Conservation (phyloP, 92 coral and sea anemone species). For the Metridium senile region DNA sequence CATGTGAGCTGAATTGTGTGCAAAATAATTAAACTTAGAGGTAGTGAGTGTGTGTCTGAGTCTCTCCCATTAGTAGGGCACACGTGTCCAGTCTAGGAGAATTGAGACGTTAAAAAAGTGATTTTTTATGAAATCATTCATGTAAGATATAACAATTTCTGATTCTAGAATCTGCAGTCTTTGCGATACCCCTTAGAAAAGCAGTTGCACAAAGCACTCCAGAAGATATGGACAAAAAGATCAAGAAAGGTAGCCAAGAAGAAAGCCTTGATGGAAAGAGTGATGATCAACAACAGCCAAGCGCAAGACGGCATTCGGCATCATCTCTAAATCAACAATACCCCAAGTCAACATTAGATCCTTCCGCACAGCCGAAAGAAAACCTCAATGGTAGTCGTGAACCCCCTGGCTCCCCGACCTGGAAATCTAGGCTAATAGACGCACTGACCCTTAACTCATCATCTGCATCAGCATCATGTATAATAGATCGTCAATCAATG, state of each 20-base stretch:
- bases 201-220: slow-evolving; percentile 68
- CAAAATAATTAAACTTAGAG: no score
- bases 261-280: slow-evolving; percentile 49
- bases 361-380: slow-evolving; percentile 29
- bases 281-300: slow-evolving; percentile 48
- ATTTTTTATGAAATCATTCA: no score
- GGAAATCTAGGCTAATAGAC: slow-evolving; percentile 92
- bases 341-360: slow-evolving; percentile 51
- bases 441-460: slow-evolving; percentile 91
- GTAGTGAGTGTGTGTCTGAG: no score
- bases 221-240: slow-evolving; percentile 21
- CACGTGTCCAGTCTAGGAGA: no score
- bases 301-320: slow-evolving; percentile 72
- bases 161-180: slow-evolving; percentile 81
- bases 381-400: slow-evolving; percentile 32
- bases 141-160: no score
- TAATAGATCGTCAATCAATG: slow-evolving; percentile 76
- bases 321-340: slow-evolving; percentile 72
- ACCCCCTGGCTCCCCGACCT: slow-evolving; percentile 72
- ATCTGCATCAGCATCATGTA: slow-evolving; percentile 93
- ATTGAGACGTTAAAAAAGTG: no score
- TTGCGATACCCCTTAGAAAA: slow-evolving; percentile 81
- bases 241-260: slow-evolving; percentile 28
- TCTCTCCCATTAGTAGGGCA: no score
- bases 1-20: no score